Percentiles rank a stretch among this genome's conserved stretches.
Evolutionary conservation across 2,797 vertebrate genomes (phyloP).

Genomic region (Mycteria americana): DNA sequence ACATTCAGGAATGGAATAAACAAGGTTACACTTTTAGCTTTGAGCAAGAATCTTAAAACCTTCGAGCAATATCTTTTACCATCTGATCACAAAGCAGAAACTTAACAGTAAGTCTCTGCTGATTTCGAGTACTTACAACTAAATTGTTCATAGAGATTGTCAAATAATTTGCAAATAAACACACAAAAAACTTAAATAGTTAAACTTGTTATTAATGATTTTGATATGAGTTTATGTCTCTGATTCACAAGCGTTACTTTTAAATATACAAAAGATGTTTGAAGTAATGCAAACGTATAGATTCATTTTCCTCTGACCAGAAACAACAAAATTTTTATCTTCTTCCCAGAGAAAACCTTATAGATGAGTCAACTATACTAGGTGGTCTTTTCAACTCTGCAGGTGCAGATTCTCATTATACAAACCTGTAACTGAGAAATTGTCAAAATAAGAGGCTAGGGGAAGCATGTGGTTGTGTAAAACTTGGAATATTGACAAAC

Average conservation of each 20-base stretch:
- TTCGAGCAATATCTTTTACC: neutral
- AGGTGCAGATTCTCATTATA: neutral
- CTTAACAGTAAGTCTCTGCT: neutral
- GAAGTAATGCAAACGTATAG: neutral
- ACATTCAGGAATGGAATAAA: neutral
- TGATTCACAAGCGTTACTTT: neutral
- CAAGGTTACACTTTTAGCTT: neutral
- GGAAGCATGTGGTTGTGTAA: neutral
- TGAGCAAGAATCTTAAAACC: neutral
- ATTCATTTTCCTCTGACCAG: neutral
- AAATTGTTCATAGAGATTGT: neutral
- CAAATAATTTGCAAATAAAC: neutral
- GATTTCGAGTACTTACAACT: neutral
- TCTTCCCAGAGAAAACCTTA: neutral
- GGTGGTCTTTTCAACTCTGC: neutral
- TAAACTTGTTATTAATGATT: neutral
- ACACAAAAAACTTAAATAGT: neutral
- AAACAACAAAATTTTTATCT: neutral
- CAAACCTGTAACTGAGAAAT: neutral
- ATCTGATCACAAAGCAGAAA: neutral
- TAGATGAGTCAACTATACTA: neutral
- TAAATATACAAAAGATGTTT: neutral
- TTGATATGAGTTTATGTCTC: neutral
- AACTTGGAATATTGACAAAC: neutral
- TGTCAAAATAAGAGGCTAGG: neutral